Percentiles rank a stretch among this genome's conserved stretches.
phyloP scores from a whole-genome alignment of 1,140 invertebrate species.

The Grapholita molesta region DNA sequence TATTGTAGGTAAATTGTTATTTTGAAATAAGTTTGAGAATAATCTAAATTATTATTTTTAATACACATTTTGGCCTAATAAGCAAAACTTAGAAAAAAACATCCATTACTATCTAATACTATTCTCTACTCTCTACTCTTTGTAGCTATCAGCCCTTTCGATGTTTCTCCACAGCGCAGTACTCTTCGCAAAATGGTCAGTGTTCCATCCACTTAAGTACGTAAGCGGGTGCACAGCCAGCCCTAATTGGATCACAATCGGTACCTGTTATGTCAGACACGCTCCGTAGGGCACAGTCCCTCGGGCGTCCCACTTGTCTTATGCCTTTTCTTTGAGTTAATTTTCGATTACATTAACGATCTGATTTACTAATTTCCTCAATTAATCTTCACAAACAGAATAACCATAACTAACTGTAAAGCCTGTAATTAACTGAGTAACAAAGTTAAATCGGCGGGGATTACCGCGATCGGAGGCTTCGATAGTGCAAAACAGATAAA shows the following conservation, averaged over 20 bases:
- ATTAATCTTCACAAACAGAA: slow-evolving; percentile 8
- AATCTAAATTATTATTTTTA: too few relatives aligned
- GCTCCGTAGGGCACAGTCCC: slow-evolving; percentile 24
- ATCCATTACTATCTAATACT: neutral
- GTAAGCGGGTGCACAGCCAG: slow-evolving; percentile 57
- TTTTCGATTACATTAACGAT: slow-evolving; percentile 7
- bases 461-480: slow-evolving; percentile 45
- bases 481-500: slow-evolving; percentile 68
- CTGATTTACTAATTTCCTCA: neutral
- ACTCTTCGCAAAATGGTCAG: slow-evolving; percentile 30
- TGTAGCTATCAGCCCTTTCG: neutral
- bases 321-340: slow-evolving; percentile 34
- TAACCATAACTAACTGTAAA: slow-evolving; percentile 47
- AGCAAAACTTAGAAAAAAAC: too few relatives aligned
- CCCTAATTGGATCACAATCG: slow-evolving; percentile 66
- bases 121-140: neutral
- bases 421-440: slow-evolving; percentile 43
- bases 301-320: slow-evolving; percentile 26
- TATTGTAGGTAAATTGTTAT: too few relatives aligned
- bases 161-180: neutral
- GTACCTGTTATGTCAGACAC: slow-evolving; percentile 47
- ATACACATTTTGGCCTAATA: too few relatives aligned
- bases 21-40: too few relatives aligned
- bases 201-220: slow-evolving; percentile 57
- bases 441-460: slow-evolving; percentile 51